These are phyloP conservation scores for Acrocephalus kingi DNA, from an alignment of 2,113 vertebrate species.

Conservation along the genomic window DNA sequence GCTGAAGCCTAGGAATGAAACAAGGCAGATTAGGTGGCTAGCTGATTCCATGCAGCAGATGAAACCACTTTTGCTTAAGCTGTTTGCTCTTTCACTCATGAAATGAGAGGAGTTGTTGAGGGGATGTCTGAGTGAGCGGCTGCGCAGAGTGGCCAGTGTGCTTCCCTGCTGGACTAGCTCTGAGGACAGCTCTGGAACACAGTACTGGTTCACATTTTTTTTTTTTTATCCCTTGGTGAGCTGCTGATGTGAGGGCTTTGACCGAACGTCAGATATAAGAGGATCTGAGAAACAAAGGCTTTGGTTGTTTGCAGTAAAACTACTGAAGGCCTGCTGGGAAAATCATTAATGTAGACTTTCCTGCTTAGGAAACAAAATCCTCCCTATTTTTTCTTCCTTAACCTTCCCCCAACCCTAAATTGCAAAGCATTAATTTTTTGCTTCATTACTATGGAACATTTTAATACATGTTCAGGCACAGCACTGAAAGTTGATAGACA, in stretches of 20 bases:
- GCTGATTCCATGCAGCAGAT: neutral
- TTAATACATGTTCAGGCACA: slow-evolving; percentile 73
- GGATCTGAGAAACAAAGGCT: slow-evolving; percentile 81
- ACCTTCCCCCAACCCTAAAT: slow-evolving; percentile 35
- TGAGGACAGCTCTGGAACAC: slow-evolving; percentile 42
- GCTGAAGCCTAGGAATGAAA: neutral
- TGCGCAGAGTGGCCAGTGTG: neutral
- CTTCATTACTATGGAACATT: slow-evolving; percentile 65
- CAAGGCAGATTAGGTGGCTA: neutral
- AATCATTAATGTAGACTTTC: slow-evolving; percentile 82
- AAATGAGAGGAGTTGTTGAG: neutral
- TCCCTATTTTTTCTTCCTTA: slow-evolving; percentile 47
- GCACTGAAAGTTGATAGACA: neutral
- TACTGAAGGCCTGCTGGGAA: slow-evolving; percentile 79
- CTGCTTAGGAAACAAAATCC: slow-evolving; percentile 79
- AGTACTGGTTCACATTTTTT: neutral
- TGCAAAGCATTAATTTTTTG: slow-evolving; percentile 73
- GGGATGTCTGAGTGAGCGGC: neutral
- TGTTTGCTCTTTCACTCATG: neutral
- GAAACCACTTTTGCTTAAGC: neutral
- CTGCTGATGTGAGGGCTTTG: slow-evolving; percentile 74
- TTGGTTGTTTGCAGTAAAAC: slow-evolving; percentile 73
- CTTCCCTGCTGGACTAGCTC: neutral
- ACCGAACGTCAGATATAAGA: slow-evolving; percentile 75
- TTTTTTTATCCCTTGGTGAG: slow-evolving; percentile 46